Base-by-base conservation (phyloP, 92 coral and sea anemone genomes). In the Parazoanthus swiftii region DNA sequence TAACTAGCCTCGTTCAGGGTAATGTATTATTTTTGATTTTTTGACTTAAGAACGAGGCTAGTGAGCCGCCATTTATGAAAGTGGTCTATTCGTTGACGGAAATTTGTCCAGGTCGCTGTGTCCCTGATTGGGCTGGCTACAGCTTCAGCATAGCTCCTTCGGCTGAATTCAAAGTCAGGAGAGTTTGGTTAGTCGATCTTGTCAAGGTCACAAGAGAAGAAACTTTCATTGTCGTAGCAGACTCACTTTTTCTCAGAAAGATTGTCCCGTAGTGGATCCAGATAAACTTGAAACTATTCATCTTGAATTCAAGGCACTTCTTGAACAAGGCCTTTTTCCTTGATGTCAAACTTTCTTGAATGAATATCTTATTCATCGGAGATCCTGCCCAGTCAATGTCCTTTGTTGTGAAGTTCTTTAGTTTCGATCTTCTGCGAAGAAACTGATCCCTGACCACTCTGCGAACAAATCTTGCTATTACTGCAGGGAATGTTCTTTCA, bases 161-260 rank as follows among this genome's bases (percentile, higher is more conserved):
- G 13, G 16, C 76, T 8, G 16, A 7, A 29, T 1, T 72, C 74
- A 72, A 8, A 72, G 14, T 72, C 76, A 72, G 13, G 18, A 26
- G 76, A 72, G 0, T 9, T 16, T 21, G 43, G 42, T 79, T 79
- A 26, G 56, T 37, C 66, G 6, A 79, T 44, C 82, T 46, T 46
- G 51, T 46, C 51, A 46, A 46, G 51, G 51, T 46, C 51, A 46
- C 11, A 8, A 9, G 8, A 38, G 84, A 48, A 48, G 43, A 79
- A 79, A 43, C 70, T 43, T 48, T 81, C n/a, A 51, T 25, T 14
- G 72, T 29, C 68, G 38, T 2, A 2, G 72, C 10, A 65, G 70
- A 54, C 70, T 81, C 85, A 4, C n/a, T 21, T 37, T 81, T 81
- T 20, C 85, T 81, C 71, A 51, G 35, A 43, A 80, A 80, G 71